phyloP scores from a whole-genome alignment of 2,797 vertebrate species.

The Euthynnus affinis region DNA sequence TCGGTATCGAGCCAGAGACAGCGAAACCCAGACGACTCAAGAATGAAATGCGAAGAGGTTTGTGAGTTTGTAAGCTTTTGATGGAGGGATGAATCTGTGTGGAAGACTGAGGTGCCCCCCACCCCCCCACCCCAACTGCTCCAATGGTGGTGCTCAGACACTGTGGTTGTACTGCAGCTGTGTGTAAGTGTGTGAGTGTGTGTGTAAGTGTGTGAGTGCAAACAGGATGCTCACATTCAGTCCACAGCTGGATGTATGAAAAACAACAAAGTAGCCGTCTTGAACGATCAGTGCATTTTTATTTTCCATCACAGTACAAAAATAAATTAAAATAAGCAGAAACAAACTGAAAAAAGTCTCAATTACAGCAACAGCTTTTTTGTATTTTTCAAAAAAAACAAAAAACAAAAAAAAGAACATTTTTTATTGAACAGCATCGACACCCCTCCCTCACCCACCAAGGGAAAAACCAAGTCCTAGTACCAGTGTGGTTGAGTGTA shows the following conservation, averaged over 20 bases:
- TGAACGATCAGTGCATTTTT: slow-evolving; percentile 98
- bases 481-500: slow-evolving; percentile 47
- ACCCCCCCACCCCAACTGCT: too few species aligned
- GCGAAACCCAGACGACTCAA: background rate
- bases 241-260: slow-evolving; percentile 32
- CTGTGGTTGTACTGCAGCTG: too few species aligned
- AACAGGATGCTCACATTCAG: background rate
- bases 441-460: slow-evolving; percentile 51
- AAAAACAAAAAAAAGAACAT: slow-evolving; percentile 54
- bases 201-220: background rate
- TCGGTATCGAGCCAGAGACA: background rate
- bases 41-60: background rate
- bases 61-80: too few species aligned
- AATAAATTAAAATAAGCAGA: slow-evolving; percentile 99
- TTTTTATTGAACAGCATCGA: slow-evolving; percentile 73
- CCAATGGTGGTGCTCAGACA: background rate
- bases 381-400: slow-evolving; percentile 54
- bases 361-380: slow-evolving; percentile 72
- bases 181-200: background rate
- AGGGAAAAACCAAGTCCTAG: slow-evolving; percentile 47
- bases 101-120: too few species aligned
- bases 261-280: slow-evolving; percentile 65
- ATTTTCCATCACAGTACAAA: slow-evolving; percentile 99
- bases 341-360: slow-evolving; percentile 83
- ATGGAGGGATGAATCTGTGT: background rate